phyloP scores from a whole-genome alignment of 2,113 vertebrate genomes.

The Phyllostomus hastatus region DNA sequence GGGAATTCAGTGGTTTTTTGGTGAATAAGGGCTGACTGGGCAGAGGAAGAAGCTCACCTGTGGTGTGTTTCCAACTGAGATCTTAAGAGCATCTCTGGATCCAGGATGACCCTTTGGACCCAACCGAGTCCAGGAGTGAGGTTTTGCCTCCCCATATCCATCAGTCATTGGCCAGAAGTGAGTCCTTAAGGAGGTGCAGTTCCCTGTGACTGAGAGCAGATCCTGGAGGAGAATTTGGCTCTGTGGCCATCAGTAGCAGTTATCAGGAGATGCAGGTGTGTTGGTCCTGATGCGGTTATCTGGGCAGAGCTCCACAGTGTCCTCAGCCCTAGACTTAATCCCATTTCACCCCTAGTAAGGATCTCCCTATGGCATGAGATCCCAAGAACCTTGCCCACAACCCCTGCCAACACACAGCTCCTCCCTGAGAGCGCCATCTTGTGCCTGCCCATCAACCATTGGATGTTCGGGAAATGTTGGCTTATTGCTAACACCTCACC shows the following conservation, averaged over 20 bases:
- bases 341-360: too few relatives aligned
- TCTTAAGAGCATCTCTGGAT: neutral
- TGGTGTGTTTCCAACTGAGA: neutral
- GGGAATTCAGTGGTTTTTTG: neutral
- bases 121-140: neutral
- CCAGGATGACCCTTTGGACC: neutral
- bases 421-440: neutral
- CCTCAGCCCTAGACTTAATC: too few relatives aligned
- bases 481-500: neutral
- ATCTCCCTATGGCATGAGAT: neutral
- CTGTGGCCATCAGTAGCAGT: neutral
- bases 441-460: neutral
- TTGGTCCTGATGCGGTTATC: neutral
- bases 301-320: neutral
- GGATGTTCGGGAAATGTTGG: neutral
- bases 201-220: neutral
- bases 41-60: neutral
- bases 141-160: neutral
- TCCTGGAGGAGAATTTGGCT: neutral
- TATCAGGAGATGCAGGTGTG: neutral
- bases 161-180: neutral
- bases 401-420: neutral
- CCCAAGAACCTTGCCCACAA: neutral
- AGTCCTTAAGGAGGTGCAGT: neutral
- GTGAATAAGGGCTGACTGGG: neutral